Percentiles rank a stretch among this genome's conserved stretches.
Evolutionary conservation across 2,113 vertebrate genomes (phyloP).

Genomic region (Anas platyrhynchos): DNA sequence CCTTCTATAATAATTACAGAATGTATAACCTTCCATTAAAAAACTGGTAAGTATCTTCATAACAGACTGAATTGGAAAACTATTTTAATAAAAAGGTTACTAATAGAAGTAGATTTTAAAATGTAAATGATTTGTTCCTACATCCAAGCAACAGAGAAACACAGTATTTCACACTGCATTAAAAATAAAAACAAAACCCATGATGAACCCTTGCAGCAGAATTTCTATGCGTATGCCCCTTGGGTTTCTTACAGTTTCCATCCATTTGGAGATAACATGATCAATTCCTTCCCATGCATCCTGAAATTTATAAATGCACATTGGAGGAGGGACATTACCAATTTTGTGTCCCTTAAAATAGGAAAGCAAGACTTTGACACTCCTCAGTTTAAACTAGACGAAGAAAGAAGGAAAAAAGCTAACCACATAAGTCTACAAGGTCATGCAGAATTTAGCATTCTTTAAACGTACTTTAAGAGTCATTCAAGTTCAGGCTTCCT

Average conservation of each 20-base stretch:
- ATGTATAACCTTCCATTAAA: slow-evolving; percentile 59
- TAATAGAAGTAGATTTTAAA: slow-evolving; percentile 17
- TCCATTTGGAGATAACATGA: not conserved
- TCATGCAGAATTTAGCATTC: not conserved
- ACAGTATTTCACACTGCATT: not conserved
- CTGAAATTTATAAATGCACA: not conserved
- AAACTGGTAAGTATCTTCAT: slow-evolving; percentile 16
- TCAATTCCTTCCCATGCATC: not conserved
- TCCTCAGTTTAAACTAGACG: not conserved
- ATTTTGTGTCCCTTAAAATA: not conserved
- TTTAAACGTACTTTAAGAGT: not conserved
- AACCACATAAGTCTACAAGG: not conserved
- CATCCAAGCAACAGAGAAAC: not conserved
- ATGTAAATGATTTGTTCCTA: not conserved
- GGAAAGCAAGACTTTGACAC: not conserved
- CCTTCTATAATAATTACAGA: slow-evolving; percentile 55
- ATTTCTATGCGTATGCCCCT: accelerated
- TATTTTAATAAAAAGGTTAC: not conserved
- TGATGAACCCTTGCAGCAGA: not conserved
- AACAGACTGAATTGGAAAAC: not conserved
- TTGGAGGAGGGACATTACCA: not conserved
- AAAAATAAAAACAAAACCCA: not conserved
- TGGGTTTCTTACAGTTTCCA: not conserved
- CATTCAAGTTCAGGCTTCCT: not conserved
- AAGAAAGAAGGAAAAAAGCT: not conserved